phyloP scores from a whole-genome alignment of 2,888 invertebrate genomes.

The Drosophila hamatofila region DNA sequence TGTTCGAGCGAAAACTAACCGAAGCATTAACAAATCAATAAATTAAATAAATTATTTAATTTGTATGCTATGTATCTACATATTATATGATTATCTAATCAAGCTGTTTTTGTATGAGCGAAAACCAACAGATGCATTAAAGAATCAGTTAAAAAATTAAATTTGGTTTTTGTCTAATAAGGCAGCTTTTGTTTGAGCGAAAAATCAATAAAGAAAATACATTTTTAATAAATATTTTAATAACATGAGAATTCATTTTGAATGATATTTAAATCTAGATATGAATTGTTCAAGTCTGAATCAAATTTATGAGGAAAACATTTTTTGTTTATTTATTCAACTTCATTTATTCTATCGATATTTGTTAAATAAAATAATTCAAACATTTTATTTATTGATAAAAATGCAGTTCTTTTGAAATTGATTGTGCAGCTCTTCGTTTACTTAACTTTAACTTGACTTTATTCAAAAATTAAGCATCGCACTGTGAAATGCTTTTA shows the following conservation, averaged over 20 bases:
- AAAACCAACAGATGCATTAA: too few relatives aligned
- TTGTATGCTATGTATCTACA: too few relatives aligned
- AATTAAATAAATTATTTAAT: too few relatives aligned
- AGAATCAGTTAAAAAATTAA: too few relatives aligned
- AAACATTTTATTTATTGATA: neutral
- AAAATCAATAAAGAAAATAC: too few relatives aligned
- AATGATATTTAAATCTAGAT: neutral
- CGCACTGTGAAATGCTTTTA: neutral
- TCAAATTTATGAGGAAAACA: neutral
- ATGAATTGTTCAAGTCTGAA: neutral
- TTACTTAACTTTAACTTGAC: too few relatives aligned
- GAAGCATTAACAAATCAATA: too few relatives aligned
- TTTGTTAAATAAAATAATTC: neutral
- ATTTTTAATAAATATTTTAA: too few relatives aligned
- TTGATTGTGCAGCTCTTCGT: too few relatives aligned
- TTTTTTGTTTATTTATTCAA: neutral
- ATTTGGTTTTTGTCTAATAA: too few relatives aligned
- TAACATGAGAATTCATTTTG: neutral
- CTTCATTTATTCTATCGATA: accelerated
- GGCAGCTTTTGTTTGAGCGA: too few relatives aligned
- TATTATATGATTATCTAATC: neutral
- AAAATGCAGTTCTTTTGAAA: neutral
- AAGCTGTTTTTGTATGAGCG: neutral
- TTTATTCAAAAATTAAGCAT: neutral
- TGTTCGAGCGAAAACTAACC: neutral